Conservation (phyloP, 2,113 vertebrate genomes). For the Holacanthus passer region DNA sequence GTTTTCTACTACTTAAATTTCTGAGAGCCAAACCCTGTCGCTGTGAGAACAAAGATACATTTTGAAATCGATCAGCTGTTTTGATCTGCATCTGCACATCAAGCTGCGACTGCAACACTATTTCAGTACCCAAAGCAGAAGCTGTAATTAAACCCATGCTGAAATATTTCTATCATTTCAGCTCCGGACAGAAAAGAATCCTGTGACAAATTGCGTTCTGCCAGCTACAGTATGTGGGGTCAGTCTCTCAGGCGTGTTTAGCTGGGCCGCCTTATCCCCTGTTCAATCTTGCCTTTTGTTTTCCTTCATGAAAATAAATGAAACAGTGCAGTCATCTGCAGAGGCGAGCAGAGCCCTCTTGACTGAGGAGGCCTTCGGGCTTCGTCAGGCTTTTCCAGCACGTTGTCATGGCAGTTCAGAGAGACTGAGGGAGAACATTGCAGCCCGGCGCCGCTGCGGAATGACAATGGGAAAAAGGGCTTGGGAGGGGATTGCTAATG, state of each 20-base stretch:
- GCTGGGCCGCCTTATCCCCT: conserved; percentile 68
- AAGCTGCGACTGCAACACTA: conserved; percentile 7
- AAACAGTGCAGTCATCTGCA: conserved; percentile 79
- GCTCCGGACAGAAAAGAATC: conserved; percentile 45
- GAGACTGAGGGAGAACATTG: conserved; percentile 74
- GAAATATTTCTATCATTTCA: conserved; percentile 58
- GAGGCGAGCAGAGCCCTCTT: conserved; percentile 72
- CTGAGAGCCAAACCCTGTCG: too few species aligned
- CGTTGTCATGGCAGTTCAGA: conserved; percentile 80
- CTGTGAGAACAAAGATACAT: neutral
- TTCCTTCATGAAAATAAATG: conserved; percentile 81
- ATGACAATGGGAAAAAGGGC: conserved; percentile 74
- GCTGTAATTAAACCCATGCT: conserved; percentile 54
- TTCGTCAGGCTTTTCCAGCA: conserved; percentile 74
- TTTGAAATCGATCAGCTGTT: conserved; percentile 8
- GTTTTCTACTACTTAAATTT: too few species aligned
- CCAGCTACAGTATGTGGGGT: conserved; percentile 60
- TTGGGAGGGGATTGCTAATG: conserved; percentile 69
- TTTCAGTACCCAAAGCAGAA: conserved; percentile 39
- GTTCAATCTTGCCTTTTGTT: conserved; percentile 77
- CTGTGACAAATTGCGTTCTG: conserved; percentile 52
- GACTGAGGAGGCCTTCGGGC: conserved; percentile 82
- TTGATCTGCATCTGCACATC: conserved; percentile 20
- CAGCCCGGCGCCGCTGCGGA: conserved; percentile 61
- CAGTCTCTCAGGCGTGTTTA: conserved; percentile 72